A percentile compares a stretch with the other conserved stretches of the same genome.
These are phyloP conservation scores for Entomyzon cyanotis DNA, from an alignment of 2,113 vertebrate species.

Conservation along the genomic window DNA sequence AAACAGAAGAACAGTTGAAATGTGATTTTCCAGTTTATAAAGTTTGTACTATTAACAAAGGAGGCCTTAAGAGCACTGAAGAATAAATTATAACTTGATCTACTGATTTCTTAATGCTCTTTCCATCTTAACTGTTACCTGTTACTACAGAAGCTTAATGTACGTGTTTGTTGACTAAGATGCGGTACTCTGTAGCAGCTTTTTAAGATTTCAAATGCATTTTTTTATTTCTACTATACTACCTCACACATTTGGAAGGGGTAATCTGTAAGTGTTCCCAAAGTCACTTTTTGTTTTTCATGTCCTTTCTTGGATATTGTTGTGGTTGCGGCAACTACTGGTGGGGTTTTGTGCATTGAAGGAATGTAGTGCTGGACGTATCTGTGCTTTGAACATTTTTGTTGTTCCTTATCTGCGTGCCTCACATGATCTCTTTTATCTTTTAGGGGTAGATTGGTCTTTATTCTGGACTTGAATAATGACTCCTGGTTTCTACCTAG, in stretches of 20 bases:
- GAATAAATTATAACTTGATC: not conserved
- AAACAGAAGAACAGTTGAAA: not conserved
- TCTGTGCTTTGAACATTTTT: not conserved
- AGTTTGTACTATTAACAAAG: not conserved
- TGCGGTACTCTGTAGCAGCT: not conserved
- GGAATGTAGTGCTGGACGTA: not conserved
- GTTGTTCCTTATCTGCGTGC: not conserved
- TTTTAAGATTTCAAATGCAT: not conserved
- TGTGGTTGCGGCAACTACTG: not conserved
- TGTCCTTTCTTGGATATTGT: not conserved
- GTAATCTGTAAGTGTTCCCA: not conserved
- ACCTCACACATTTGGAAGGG: not conserved
- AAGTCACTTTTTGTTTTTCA: not conserved
- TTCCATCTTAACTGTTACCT: not conserved
- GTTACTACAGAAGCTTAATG: not conserved
- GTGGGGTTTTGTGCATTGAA: not conserved
- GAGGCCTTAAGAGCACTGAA: not conserved
- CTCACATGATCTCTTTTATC: not conserved
- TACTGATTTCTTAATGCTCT: not conserved
- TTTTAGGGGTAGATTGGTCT: not conserved
- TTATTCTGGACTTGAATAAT: not conserved
- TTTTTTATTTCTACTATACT: not conserved
- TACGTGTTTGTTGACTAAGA: not conserved
- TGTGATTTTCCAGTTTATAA: not conserved
- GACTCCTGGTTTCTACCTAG: not conserved